phyloP scores from a whole-genome alignment of 2,113 vertebrate species.

The Puntigrus tetrazona region DNA sequence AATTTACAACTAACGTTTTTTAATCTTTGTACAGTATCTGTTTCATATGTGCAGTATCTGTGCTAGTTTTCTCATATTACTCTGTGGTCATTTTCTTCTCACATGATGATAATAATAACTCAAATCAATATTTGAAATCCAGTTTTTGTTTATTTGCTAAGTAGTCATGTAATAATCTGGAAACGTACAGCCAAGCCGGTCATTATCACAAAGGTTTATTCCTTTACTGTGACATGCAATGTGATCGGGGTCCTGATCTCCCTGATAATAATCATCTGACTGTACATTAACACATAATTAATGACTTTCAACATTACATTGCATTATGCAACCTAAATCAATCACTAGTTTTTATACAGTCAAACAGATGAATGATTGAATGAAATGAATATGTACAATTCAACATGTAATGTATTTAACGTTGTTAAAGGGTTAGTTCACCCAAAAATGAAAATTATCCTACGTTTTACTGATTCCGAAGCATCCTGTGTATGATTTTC shows the following conservation, averaged over 20 bases:
- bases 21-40: neutral
- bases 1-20: neutral
- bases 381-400: neutral
- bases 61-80: conserved; percentile 8
- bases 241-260: neutral
- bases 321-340: neutral
- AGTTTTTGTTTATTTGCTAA: neutral
- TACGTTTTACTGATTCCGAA: no score
- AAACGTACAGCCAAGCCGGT: neutral
- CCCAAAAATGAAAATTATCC: no score
- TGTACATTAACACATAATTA: neutral
- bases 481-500: no score
- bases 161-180: neutral
- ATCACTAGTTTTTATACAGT: neutral
- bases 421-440: no score
- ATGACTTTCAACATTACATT: neutral
- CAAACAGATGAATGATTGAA: neutral
- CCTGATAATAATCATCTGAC: neutral
- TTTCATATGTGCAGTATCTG: neutral
- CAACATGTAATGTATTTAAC: neutral
- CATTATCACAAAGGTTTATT: neutral
- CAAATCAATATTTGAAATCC: neutral
- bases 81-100: neutral
- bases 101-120: neutral
- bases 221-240: neutral